Conservation (phyloP, 53 echinoderm and acorn worm species). For the Temnopleurus reevesii region DNA sequence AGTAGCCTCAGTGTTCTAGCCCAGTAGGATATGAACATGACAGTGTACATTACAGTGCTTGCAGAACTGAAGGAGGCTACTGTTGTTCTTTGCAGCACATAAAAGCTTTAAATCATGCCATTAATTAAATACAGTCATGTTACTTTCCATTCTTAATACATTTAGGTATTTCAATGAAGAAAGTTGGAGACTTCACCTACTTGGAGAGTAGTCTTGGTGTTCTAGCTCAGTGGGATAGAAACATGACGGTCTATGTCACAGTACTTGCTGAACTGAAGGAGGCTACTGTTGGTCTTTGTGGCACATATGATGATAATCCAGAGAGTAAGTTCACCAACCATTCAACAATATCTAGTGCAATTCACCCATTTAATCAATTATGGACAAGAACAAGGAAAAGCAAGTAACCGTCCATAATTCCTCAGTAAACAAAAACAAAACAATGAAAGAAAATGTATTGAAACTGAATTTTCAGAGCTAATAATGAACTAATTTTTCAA, state of each 20-base stretch:
- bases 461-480: not conserved
- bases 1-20: conserved; percentile 71
- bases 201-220: conserved; percentile 78
- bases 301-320: conserved; percentile 81
- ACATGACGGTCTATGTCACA: conserved; percentile 69
- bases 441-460: not conserved
- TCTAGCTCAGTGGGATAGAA: conserved; percentile 70
- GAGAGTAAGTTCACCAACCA: conserved; percentile 62
- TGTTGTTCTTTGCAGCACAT: conserved; percentile 77
- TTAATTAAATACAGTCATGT: too few species aligned
- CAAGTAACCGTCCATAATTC: too few species aligned
- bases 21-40: conserved; percentile 72
- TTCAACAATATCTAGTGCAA: too few species aligned
- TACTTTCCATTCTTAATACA: too few species aligned
- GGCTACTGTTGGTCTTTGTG: conserved; percentile 74
- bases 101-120: too few species aligned
- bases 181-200: conserved; percentile 84
- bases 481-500: too few species aligned
- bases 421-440: too few species aligned
- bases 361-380: too few species aligned
- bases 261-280: conserved; percentile 65
- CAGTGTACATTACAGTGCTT: conserved; percentile 66
- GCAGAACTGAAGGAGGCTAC: conserved; percentile 63
- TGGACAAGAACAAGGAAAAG: too few species aligned
- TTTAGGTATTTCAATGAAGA: conserved; percentile 73